Percentiles rank a stretch among this genome's conserved stretches.
Conservation (phyloP, 2,113 vertebrate species). For the Hystrix cristata region DNA sequence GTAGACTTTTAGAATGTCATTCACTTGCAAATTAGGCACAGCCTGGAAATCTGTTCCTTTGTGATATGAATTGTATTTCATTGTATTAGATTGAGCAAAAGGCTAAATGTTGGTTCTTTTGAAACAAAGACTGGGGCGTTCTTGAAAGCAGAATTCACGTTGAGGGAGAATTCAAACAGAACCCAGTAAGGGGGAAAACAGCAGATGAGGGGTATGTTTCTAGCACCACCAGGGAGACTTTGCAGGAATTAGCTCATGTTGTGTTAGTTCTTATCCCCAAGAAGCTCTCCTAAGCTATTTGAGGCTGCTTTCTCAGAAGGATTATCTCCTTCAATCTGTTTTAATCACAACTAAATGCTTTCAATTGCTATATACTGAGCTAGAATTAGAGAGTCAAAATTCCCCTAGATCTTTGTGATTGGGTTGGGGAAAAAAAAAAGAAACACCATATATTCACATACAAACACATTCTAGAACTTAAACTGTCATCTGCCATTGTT, state of each 20-base stretch:
- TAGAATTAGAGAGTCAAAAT: slow-evolving; percentile 88
- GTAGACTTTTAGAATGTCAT: not conserved
- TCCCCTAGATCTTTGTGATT: slow-evolving; percentile 83
- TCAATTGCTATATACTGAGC: slow-evolving; percentile 89
- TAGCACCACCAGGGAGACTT: slow-evolving; percentile 81
- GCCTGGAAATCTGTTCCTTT: not conserved
- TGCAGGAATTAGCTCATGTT: slow-evolving; percentile 88
- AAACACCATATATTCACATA: not conserved
- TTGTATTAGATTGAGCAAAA: slow-evolving; percentile 40
- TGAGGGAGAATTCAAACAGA: slow-evolving; percentile 62
- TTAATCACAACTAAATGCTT: slow-evolving; percentile 95
- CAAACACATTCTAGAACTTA: not conserved
- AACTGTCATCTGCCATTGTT: slow-evolving; percentile 33
- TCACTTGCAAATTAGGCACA: not conserved
- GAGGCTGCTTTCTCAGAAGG: slow-evolving; percentile 92
- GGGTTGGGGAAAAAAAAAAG: slow-evolving; percentile 47
- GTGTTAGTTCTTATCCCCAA: slow-evolving; percentile 88
- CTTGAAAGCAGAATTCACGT: slow-evolving; percentile 64
- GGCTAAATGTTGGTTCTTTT: not conserved
- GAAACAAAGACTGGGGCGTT: slow-evolving; percentile 29
- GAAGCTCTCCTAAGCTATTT: slow-evolving; percentile 90
- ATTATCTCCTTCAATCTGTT: slow-evolving; percentile 95
- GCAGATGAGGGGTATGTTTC: slow-evolving; percentile 61
- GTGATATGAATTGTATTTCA: not conserved
- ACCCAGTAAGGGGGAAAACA: slow-evolving; percentile 69